Percentiles rank a stretch among this genome's conserved stretches.
Conservation (phyloP, 2,888 invertebrate genomes). For the Cistogaster globosa region DNA sequence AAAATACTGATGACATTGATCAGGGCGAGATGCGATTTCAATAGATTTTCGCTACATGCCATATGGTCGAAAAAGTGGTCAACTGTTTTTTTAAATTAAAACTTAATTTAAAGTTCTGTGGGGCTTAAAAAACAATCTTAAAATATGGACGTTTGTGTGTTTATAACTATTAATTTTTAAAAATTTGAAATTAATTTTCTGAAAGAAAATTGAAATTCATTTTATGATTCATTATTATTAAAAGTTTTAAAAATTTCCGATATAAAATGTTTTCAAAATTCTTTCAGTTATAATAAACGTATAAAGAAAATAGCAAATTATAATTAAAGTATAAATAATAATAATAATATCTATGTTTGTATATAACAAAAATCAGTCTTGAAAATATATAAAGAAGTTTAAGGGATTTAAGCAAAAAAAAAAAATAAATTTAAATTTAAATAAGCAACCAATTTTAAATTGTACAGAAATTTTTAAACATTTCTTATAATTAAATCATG, state of each 20-base stretch:
- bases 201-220: conserved; percentile 73
- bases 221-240: conserved; percentile 48
- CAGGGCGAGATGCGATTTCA: too few species aligned
- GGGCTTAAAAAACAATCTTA: too few species aligned
- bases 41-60: too few species aligned
- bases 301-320: conserved; percentile 12
- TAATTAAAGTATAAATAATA: background rate
- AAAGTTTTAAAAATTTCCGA: conserved; percentile 43
- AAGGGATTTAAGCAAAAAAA: too few species aligned
- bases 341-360: background rate
- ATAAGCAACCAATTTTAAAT: conserved; percentile 34
- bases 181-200: background rate
- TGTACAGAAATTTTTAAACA: background rate
- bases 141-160: background rate
- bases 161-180: background rate
- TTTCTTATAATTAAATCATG: background rate
- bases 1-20: too few species aligned
- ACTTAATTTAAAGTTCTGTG: too few species aligned
- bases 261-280: conserved; percentile 73
- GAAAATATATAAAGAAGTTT: too few species aligned
- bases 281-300: conserved; percentile 61
- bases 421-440: too few species aligned
- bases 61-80: too few species aligned
- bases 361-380: conserved; percentile 2
- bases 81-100: too few species aligned